These are phyloP conservation scores for Ramphastos sulfuratus DNA, from an alignment of 2,113 vertebrate genomes.

Conservation along the genomic window DNA sequence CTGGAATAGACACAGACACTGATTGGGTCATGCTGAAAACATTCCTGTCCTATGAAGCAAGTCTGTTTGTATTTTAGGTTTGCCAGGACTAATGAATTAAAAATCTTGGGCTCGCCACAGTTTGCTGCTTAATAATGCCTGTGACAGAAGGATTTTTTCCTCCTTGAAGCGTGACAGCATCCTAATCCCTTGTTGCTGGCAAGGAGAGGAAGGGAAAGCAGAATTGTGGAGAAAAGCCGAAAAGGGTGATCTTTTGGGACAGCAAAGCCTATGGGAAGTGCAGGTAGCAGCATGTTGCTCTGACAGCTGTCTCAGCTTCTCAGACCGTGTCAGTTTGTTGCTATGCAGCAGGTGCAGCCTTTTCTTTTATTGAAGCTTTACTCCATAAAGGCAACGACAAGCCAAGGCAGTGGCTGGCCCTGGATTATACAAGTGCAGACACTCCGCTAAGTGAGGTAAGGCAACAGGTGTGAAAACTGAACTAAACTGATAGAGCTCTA, in stretches of 20 bases:
- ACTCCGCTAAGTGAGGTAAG: slow-evolving; percentile 84
- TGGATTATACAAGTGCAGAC: slow-evolving; percentile 81
- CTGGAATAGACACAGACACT: slow-evolving; percentile 86
- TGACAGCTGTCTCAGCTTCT: slow-evolving; percentile 80
- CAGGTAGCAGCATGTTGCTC: slow-evolving; percentile 79
- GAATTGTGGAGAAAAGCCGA: slow-evolving; percentile 66
- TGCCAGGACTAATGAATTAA: slow-evolving; percentile 83
- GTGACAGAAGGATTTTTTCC: slow-evolving; percentile 77
- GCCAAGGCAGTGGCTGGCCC: slow-evolving; percentile 80
- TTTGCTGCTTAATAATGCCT: slow-evolving; percentile 78
- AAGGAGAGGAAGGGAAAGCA: slow-evolving; percentile 68
- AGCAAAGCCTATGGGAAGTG: slow-evolving; percentile 73
- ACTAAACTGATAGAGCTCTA: slow-evolving; percentile 47
- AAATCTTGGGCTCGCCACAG: slow-evolving; percentile 74
- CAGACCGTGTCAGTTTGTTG: slow-evolving; percentile 76
- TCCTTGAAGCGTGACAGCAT: slow-evolving; percentile 74
- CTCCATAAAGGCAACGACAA: slow-evolving; percentile 75
- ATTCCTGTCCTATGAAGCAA: slow-evolving; percentile 86
- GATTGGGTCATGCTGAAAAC: slow-evolving; percentile 84
- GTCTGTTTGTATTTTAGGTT: slow-evolving; percentile 85
- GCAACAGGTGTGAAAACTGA: slow-evolving; percentile 77
- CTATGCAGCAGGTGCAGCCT: slow-evolving; percentile 82
- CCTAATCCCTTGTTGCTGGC: slow-evolving; percentile 55
- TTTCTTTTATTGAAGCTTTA: slow-evolving; percentile 74
- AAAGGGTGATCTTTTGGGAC: slow-evolving; percentile 72